Evolutionary conservation across 2,113 vertebrate genomes (phyloP).

Genomic region (Rhinogobius similis): DNA sequence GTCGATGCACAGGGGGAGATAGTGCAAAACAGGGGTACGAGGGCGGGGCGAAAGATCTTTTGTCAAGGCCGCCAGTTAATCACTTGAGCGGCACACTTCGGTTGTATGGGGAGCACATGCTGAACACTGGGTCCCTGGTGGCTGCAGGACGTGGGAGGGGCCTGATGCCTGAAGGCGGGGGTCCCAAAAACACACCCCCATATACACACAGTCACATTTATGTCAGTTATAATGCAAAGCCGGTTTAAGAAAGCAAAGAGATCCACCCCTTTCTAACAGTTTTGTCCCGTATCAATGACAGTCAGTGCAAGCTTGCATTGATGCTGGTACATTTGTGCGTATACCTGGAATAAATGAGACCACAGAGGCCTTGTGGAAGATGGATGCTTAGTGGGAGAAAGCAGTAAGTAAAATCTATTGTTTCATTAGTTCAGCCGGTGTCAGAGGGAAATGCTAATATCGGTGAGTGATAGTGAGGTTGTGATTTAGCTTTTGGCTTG

Average conservation of each 20-base stretch:
- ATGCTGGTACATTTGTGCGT: conserved; percentile 39
- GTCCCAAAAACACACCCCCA: conserved; percentile 43
- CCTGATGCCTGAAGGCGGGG: conserved; percentile 9
- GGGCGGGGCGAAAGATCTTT: conserved; percentile 68
- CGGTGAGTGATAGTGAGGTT: conserved; percentile 50
- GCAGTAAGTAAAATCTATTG: conserved; percentile 74
- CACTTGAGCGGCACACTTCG: conserved; percentile 76
- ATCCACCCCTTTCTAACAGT: conserved; percentile 64
- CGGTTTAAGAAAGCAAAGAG: conserved; percentile 32
- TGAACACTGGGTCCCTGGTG: conserved; percentile 62
- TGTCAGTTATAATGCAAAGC: conserved; percentile 77
- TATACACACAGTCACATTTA: conserved; percentile 54
- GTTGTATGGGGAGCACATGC: conserved; percentile 73
- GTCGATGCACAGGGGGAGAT: conserved; percentile 60
- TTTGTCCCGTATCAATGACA: conserved; percentile 36
- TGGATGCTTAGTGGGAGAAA: conserved; percentile 64
- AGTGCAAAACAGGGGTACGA: conserved; percentile 24
- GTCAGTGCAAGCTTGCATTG: conserved; percentile 42
- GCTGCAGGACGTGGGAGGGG: conserved; percentile 48
- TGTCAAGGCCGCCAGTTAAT: conserved; percentile 74
- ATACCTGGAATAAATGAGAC: conserved; percentile 52
- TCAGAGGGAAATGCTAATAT: conserved; percentile 54
- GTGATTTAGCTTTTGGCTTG: conserved; percentile 36
- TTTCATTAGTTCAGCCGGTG: conserved; percentile 53
- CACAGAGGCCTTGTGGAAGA: conserved; percentile 53